Conservation (phyloP, 1,140 invertebrate species). For the Cecropterus lyciades region DNA sequence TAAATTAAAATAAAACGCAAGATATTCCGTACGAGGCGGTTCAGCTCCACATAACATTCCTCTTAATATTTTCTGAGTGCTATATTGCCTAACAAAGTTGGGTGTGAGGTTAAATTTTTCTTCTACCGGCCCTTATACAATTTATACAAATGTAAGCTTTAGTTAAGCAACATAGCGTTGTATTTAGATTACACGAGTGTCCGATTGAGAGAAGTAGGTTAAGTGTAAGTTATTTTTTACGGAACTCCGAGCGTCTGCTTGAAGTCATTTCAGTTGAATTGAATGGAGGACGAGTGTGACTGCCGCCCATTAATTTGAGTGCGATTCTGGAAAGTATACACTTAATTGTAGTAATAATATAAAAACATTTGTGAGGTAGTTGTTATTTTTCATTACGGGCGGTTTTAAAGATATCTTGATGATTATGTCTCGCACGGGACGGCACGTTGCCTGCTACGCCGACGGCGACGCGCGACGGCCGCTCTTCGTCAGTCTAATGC, state of each 20-base stretch:
- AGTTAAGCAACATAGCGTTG: not conserved
- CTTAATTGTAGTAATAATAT: conserved; percentile 2
- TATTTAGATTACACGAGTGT: conserved; percentile 5
- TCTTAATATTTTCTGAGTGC: conserved; percentile 24
- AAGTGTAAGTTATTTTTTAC: conserved; percentile 50
- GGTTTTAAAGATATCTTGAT: too few species aligned
- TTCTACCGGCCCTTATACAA: not conserved
- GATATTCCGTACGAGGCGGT: not conserved
- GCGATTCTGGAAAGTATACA: not conserved
- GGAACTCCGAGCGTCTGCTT: conserved; percentile 31
- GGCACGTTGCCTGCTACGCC: too few species aligned
- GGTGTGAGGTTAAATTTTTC: conserved; percentile 10
- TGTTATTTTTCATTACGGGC: too few species aligned
- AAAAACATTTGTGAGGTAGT: too few species aligned
- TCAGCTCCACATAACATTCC: conserved; percentile 17
- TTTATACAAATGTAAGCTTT: conserved; percentile 3
- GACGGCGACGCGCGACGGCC: too few species aligned
- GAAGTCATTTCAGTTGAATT: conserved; percentile 33
- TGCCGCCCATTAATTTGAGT: conserved; percentile 17
- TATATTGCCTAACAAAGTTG: conserved; percentile 19
- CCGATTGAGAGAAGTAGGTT: conserved; percentile 41
- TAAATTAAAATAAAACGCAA: too few species aligned
- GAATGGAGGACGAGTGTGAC: conserved; percentile 23
- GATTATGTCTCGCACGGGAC: too few species aligned
- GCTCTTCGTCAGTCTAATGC: too few species aligned